A percentile compares a stretch with the other conserved stretches of the same genome.
phyloP scores from a whole-genome alignment of 2,113 vertebrate genomes.

The Columbina picui region DNA sequence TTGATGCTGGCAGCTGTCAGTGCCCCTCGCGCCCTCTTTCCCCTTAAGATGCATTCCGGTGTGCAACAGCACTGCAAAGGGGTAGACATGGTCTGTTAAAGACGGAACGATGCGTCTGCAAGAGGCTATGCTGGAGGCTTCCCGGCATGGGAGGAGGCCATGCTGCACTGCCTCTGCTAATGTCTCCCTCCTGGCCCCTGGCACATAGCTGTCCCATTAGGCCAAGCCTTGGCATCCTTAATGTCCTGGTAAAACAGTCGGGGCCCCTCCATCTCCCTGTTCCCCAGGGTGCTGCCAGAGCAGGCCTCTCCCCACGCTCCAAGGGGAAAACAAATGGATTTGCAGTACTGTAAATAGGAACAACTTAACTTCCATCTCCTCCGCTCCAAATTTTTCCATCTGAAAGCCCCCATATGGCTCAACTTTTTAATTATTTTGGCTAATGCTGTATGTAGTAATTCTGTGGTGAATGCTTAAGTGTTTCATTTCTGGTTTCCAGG shows the following conservation, averaged over 20 bases:
- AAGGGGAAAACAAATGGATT: slow-evolving; percentile 43
- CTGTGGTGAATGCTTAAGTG: slow-evolving; percentile 79
- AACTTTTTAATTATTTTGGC: slow-evolving; percentile 83
- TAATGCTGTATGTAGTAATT: slow-evolving; percentile 79
- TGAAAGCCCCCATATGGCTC: slow-evolving; percentile 76
- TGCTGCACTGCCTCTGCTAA: too few relatives aligned
- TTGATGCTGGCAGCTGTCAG: neutral
- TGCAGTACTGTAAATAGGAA: slow-evolving; percentile 70
- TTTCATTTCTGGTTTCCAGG: slow-evolving; percentile 84
- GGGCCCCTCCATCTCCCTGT: neutral
- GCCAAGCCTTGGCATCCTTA: rapidly evolving
- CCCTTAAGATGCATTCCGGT: neutral
- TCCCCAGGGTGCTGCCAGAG: neutral
- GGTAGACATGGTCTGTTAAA: rapidly evolving
- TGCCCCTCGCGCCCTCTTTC: neutral
- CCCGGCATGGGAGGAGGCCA: rapidly evolving
- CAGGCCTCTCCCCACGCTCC: neutral
- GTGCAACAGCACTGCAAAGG: neutral
- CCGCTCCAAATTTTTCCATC: slow-evolving; percentile 67
- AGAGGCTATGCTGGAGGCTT: neutral
- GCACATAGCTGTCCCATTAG: rapidly evolving
- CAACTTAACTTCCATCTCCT: slow-evolving; percentile 64
- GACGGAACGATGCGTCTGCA: rapidly evolving
- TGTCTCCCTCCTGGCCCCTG: rapidly evolving
- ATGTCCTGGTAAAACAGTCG: rapidly evolving